phyloP scores from a whole-genome alignment of 2,113 vertebrate species.

The Malurus alboscapulatus region DNA sequence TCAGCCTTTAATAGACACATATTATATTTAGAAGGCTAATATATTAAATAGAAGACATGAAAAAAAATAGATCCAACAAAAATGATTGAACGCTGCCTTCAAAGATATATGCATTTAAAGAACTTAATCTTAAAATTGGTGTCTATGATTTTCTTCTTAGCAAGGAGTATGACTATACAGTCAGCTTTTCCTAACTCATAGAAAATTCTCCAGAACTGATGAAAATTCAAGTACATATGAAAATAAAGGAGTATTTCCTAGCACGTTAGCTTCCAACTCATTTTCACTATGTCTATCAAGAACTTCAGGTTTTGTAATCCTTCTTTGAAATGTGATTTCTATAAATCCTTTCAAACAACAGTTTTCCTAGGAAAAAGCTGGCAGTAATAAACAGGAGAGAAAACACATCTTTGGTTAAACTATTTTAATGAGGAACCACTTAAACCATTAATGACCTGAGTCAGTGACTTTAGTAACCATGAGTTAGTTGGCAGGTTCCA shows the following conservation, averaged over 20 bases:
- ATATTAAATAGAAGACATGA: neutral
- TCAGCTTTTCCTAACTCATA: neutral
- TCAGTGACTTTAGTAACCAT: slow-evolving; percentile 5
- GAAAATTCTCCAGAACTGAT: neutral
- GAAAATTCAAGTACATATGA: neutral
- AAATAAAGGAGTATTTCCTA: neutral
- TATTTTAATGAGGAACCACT: neutral
- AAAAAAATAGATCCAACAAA: neutral
- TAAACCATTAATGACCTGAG: slow-evolving; percentile 38
- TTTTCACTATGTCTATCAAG: neutral
- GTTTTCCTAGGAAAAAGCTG: neutral
- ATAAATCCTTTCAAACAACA: neutral
- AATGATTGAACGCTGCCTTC: neutral
- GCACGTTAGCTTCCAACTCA: neutral
- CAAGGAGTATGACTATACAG: neutral
- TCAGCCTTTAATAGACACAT: neutral
- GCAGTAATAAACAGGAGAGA: neutral
- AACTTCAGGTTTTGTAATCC: neutral
- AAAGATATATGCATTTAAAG: neutral
- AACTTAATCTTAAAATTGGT: neutral
- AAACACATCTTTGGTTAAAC: slow-evolving; percentile 22
- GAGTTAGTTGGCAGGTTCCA: neutral
- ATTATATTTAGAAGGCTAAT: neutral
- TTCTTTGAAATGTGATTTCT: neutral
- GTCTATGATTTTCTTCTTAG: neutral